Evolutionary conservation across 2,888 invertebrate species (phyloP), one percentile per base, ranked within the genome.

Genomic region (Parapristionchus giblindavisi): DNA sequence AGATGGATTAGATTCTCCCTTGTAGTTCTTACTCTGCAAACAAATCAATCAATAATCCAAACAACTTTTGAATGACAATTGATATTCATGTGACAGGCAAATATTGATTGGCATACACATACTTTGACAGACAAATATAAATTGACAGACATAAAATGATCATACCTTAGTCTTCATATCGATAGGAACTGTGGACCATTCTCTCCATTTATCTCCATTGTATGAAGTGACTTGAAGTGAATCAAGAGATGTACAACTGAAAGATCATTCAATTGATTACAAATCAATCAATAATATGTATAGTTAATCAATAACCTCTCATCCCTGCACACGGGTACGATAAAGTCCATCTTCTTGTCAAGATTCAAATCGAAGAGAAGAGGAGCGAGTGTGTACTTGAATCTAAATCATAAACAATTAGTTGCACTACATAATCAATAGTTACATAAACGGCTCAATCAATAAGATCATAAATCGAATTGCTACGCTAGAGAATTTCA

Each of bases 341-440:
- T 32, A 17, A 86, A 74, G 61, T 86, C 86, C 52, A 85, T 78
- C 48, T 72, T 65, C n/a, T 77, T 78, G 72, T 87, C 84, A 5
- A 81, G 83, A 75, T 87, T 82, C 73, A 85, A 80, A 76, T 87
- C 87, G 34, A 78, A 80, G 0, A 83, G 76, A 4, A 87, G 48
- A 11, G 86, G 82, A 17, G 82, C 82, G 3, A 77, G 82, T 27
- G 79, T 78, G 52, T 75, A 43, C 34, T 51, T 52, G 61, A 70
- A 75, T 3, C 61, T 70, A 32, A n/a, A 70, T 32, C 2, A 1
- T 0, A 51, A n/a, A 21, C n/a, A n/a, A n/a, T n/a, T n/a, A n/a
- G n/a, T n/a, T n/a, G n/a, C n/a, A n/a, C n/a, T n/a, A n/a, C n/a
- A n/a, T n/a, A n/a, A n/a, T n/a, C n/a, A n/a, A n/a, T n/a, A n/a